Percentiles rank a stretch among this genome's conserved stretches.
Conservation (phyloP, 2,113 vertebrate genomes). For the Notothenia rossii region DNA sequence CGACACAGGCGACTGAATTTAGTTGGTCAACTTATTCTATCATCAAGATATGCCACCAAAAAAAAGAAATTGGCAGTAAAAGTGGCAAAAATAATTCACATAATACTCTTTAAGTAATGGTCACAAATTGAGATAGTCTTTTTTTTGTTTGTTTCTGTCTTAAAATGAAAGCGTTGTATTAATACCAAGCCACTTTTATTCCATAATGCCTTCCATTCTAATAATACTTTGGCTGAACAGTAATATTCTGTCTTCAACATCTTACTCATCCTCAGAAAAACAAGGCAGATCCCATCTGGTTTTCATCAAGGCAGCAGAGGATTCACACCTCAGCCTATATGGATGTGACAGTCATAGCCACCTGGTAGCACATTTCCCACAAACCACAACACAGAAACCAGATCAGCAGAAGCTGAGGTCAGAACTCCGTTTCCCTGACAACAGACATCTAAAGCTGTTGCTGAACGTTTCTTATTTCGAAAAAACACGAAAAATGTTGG, state of each 20-base stretch:
- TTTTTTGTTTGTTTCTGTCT: not conserved
- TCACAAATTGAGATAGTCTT: not conserved
- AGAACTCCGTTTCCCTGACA: conserved; percentile 45
- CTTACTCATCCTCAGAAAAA: conserved; percentile 7
- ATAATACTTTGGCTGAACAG: conserved; percentile 4
- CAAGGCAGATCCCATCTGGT: conserved; percentile 39
- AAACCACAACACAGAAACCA: conserved; percentile 27
- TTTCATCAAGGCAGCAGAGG: conserved; percentile 30
- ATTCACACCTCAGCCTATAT: conserved; percentile 42
- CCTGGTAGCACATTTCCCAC: conserved; percentile 44
- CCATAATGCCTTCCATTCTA: conserved; percentile 6
- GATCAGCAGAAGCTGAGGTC: conserved; percentile 10
- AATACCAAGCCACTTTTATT: not conserved
- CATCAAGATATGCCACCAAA: not conserved
- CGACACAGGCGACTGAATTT: not conserved
- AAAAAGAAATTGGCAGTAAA: not conserved
- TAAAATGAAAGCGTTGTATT: not conserved
- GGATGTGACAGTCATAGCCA: conserved; percentile 18
- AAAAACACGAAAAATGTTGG: conserved; percentile 49
- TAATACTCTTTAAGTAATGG: not conserved
- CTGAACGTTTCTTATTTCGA: conserved; percentile 45
- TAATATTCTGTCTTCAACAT: conserved; percentile 17
- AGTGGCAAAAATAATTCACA: not conserved
- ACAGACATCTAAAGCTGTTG: conserved; percentile 37
- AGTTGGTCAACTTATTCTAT: not conserved